Percentiles rank a stretch among this genome's conserved stretches.
These are phyloP conservation scores for Archivesica marissinica DNA, from an alignment of 1,140 invertebrate genomes.

Conservation along the genomic window DNA sequence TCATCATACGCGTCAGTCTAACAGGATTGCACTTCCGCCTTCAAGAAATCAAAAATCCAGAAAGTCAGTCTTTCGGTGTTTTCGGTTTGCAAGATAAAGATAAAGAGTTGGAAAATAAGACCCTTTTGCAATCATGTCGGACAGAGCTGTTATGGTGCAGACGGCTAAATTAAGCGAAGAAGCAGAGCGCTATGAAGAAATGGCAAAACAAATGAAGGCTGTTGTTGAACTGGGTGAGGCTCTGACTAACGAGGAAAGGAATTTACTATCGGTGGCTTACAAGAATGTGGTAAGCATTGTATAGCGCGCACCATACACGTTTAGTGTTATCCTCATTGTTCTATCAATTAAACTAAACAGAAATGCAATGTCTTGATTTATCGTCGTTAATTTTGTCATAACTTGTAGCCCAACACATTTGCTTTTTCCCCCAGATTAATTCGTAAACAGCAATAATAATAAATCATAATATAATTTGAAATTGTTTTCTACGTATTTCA, in stretches of 20 bases:
- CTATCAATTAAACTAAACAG: too few relatives aligned
- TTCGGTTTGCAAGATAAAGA: not conserved
- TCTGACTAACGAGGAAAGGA: slow-evolving; percentile 89
- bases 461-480: too few relatives aligned
- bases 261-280: slow-evolving; percentile 98
- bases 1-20: slow-evolving; percentile 12
- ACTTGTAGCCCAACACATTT: too few relatives aligned
- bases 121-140: not conserved
- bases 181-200: slow-evolving; percentile 79
- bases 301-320: too few relatives aligned
- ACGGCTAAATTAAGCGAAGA: slow-evolving; percentile 76
- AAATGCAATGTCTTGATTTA: too few relatives aligned
- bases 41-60: not conserved
- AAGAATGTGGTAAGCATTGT: slow-evolving; percentile 96
- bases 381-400: too few relatives aligned
- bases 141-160: slow-evolving; percentile 59
- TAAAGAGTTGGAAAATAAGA: not conserved
- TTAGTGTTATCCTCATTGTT: too few relatives aligned
- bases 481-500: too few relatives aligned
- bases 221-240: slow-evolving; percentile 66
- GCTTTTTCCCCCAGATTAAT: too few relatives aligned
- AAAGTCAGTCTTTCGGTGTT: not conserved
- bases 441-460: too few relatives aligned
- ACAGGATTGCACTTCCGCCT: slow-evolving; percentile 15
- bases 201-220: slow-evolving; percentile 74